Percentiles rank a stretch among this genome's conserved stretches.
These are phyloP conservation scores for Pyrrhosoma nymphula DNA, from an alignment of 2,888 invertebrate species.

Conservation along the genomic window DNA sequence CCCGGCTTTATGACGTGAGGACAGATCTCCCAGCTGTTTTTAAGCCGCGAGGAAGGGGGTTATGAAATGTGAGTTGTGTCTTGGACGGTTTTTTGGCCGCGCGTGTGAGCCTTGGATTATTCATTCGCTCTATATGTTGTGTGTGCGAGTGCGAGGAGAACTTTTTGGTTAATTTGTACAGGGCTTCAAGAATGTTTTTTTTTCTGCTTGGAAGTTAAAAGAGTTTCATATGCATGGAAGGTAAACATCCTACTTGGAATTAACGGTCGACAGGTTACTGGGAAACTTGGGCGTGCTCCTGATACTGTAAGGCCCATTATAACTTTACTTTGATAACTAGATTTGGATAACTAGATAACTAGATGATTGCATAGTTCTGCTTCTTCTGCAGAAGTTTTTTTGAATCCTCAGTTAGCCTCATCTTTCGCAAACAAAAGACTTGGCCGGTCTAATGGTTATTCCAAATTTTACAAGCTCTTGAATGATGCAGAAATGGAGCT, in stretches of 20 bases:
- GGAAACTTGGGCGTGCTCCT: neutral
- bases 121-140: neutral
- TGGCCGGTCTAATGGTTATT: neutral
- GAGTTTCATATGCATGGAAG: neutral
- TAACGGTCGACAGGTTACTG: neutral
- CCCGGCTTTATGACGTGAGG: conserved; percentile 49
- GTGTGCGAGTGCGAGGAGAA: neutral
- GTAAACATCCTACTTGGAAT: neutral
- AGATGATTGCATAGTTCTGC: neutral
- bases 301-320: neutral
- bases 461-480: no score
- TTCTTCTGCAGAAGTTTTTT: neutral
- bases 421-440: neutral
- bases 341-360: neutral
- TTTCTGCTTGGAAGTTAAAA: neutral
- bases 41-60: neutral
- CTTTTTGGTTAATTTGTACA: neutral
- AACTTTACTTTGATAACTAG: neutral
- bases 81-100: neutral
- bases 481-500: no score
- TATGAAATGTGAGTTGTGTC: neutral
- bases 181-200: neutral
- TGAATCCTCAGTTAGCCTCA: neutral
- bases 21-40: conserved; percentile 58
- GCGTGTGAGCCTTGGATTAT: neutral